Evolutionary conservation across 2,888 invertebrate genomes (phyloP).

Genomic region (Meloe dianella): DNA sequence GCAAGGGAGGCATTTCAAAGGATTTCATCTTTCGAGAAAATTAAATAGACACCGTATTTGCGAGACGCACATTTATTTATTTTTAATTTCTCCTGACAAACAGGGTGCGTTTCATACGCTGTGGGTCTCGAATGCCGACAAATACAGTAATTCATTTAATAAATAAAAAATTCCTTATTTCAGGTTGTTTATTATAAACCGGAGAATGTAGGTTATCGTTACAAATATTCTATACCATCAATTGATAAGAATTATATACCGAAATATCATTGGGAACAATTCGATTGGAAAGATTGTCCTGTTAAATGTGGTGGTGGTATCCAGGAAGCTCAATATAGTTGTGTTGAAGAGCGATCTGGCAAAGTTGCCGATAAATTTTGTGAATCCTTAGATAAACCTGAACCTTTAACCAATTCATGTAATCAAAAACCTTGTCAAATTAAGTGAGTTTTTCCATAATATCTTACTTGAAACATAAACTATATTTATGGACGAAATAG

Average conservation of each 20-base stretch:
- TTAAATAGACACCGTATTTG: too few relatives aligned
- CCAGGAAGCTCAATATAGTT: constrained; percentile 62
- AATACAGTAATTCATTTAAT: too few relatives aligned
- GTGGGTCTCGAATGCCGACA: too few relatives aligned
- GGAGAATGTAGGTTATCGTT: constrained; percentile 66
- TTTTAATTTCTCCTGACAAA: too few relatives aligned
- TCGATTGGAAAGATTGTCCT: constrained; percentile 69
- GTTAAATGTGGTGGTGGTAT: constrained; percentile 69
- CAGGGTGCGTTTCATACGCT: too few relatives aligned
- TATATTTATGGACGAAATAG: constrained; percentile 54
- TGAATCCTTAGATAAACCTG: constrained; percentile 57
- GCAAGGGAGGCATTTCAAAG: too few relatives aligned
- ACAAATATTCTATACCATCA: constrained; percentile 67
- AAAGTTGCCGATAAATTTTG: constrained; percentile 66
- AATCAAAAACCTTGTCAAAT: constrained; percentile 61
- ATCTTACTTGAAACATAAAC: background rate
- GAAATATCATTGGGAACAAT: constrained; percentile 68
- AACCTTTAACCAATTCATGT: constrained; percentile 57
- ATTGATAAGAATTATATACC: constrained; percentile 63
- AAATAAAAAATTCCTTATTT: background rate
- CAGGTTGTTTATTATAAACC: constrained; percentile 56
- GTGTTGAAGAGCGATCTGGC: constrained; percentile 68
- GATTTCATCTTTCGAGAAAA: too few relatives aligned
- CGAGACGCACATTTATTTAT: too few relatives aligned
- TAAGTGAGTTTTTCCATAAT: constrained; percentile 53